Conservation (phyloP, 2,797 vertebrate species). For the Eutrigla gurnardus region DNA sequence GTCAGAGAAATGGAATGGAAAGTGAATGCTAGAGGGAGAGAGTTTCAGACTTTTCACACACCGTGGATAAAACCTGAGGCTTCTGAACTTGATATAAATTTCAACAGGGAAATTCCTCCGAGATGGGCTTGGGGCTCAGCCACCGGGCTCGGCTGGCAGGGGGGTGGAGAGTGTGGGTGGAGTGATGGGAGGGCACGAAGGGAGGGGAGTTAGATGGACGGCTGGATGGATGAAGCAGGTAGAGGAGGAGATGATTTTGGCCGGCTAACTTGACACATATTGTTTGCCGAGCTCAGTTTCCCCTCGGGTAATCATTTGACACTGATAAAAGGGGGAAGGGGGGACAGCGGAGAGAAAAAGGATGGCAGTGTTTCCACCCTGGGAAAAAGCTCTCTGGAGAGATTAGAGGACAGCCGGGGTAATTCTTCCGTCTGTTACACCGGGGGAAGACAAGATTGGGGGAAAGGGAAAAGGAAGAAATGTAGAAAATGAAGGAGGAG, state of each 20-base stretch:
- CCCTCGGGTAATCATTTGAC: conserved; percentile 78
- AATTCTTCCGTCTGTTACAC: conserved; percentile 68
- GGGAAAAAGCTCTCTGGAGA: conserved; percentile 74
- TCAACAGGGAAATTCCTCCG: conserved; percentile 76
- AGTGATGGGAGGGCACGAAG: conserved; percentile 41
- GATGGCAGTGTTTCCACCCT: conserved; percentile 76
- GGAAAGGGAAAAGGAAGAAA: conserved; percentile 16
- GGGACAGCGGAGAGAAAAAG: conserved; percentile 63
- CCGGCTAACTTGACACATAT: conserved; percentile 64
- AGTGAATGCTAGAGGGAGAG: conserved; percentile 25
- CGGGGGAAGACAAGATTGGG: conserved; percentile 28
- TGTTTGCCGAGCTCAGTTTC: conserved; percentile 65
- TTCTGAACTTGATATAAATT: conserved; percentile 76
- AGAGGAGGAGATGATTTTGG: conserved; percentile 60
- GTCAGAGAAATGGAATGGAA: conserved; percentile 21
- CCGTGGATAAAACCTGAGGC: conserved; percentile 50
- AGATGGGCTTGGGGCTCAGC: conserved; percentile 57
- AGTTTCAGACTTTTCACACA: conserved; percentile 48
- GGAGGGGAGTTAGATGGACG: conserved; percentile 11
- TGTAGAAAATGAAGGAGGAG: conserved; percentile 4
- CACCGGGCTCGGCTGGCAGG: conserved; percentile 59
- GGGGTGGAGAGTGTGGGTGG: conserved; percentile 39
- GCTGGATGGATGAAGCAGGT: conserved; percentile 37
- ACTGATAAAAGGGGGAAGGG: conserved; percentile 70
- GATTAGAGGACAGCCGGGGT: conserved; percentile 68